These are phyloP conservation scores for Trogon surrucura DNA, from an alignment of 2,113 vertebrate genomes.

Conservation along the genomic window DNA sequence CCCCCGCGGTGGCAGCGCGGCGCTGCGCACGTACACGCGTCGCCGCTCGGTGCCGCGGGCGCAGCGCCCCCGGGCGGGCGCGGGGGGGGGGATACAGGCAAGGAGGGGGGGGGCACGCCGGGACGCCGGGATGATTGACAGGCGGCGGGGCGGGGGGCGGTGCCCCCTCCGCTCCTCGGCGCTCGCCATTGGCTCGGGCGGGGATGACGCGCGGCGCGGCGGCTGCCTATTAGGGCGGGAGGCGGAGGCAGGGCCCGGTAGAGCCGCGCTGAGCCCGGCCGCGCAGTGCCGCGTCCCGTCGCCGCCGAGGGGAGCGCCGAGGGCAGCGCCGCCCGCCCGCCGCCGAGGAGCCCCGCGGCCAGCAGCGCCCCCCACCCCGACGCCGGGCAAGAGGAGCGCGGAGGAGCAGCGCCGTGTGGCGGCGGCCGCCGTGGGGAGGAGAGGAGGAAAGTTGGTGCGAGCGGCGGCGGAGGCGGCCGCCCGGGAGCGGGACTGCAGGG, in stretches of 20 bases:
- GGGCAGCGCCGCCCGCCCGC: neutral
- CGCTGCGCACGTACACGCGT: no score
- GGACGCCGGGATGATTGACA: no score
- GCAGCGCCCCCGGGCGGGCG: no score
- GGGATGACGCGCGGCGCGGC: slow-evolving; percentile 12
- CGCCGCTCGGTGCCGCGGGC: no score
- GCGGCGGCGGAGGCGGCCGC: neutral
- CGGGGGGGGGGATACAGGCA: no score
- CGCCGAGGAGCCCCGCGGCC: neutral
- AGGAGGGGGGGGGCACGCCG: no score
- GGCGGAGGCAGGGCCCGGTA: neutral
- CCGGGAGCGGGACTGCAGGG: neutral
- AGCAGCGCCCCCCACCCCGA: neutral
- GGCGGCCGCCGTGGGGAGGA: neutral
- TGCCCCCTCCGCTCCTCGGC: neutral
- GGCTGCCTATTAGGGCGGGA: slow-evolving; percentile 28
- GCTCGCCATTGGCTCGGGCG: slow-evolving; percentile 23
- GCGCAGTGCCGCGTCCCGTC: neutral
- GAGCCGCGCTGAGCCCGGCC: neutral
- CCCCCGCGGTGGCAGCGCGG: no score
- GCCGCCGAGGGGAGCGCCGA: slow-evolving; percentile 4
- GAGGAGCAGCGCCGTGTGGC: neutral
- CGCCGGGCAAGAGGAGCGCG: neutral
- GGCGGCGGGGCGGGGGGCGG: no score
- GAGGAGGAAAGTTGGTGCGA: slow-evolving; percentile 22